Evolutionary conservation across 2,113 vertebrate species (phyloP).

Genomic region (Mormyrus lacerda): DNA sequence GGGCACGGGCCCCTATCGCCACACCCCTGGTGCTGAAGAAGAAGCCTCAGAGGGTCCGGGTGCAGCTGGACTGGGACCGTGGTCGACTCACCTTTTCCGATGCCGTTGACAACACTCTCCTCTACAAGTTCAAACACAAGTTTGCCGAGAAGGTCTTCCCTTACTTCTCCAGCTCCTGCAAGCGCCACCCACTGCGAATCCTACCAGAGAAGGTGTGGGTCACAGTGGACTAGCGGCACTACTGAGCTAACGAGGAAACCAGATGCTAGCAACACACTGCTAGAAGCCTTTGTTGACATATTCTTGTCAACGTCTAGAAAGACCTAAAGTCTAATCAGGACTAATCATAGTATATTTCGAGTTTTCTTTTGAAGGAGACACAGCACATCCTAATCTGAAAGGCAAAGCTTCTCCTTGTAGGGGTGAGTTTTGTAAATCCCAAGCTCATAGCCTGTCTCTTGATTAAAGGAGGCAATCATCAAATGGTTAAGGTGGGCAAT

Average conservation of each 20-base stretch:
- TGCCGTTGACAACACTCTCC: conserved; percentile 40
- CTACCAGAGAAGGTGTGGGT: conserved; percentile 39
- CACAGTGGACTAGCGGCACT: conserved; percentile 29
- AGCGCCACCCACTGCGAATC: conserved; percentile 37
- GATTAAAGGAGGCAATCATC: not conserved
- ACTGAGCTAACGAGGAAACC: not conserved
- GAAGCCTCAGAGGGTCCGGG: conserved; percentile 37
- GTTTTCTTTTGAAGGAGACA: not conserved
- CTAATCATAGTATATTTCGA: not conserved
- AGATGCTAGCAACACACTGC: not conserved
- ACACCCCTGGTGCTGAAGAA: conserved; percentile 31
- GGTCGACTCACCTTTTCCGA: conserved; percentile 47
- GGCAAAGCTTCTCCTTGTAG: not conserved
- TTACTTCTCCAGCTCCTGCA: conserved; percentile 45
- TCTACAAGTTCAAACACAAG: conserved; percentile 42
- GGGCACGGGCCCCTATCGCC: conserved; percentile 28
- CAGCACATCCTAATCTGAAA: not conserved
- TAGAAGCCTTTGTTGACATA: not conserved
- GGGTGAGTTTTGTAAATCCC: not conserved
- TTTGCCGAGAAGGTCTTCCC: conserved; percentile 40
- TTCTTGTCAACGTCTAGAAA: not conserved
- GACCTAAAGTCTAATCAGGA: not conserved
- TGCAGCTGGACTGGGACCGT: conserved; percentile 50
- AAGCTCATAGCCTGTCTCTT: not conserved
- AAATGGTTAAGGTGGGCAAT: not conserved